Evolutionary conservation across 2,113 vertebrate species (phyloP).

Genomic region (Fulmarus glacialis): DNA sequence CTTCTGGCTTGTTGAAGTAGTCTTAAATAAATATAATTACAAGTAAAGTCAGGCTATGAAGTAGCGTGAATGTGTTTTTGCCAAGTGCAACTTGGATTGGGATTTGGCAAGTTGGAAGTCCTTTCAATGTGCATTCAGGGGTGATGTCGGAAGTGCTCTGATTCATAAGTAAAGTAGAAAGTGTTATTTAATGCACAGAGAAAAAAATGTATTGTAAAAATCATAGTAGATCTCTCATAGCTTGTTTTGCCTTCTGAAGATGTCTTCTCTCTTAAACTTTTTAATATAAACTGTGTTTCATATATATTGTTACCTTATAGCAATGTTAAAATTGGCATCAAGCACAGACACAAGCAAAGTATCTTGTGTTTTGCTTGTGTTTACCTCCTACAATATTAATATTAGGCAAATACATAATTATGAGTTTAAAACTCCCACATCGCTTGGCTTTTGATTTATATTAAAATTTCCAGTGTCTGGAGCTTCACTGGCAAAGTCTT

Average conservation of each 20-base stretch:
- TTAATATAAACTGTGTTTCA: neutral
- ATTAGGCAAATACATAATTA: neutral
- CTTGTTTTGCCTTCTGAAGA: neutral
- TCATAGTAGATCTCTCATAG: neutral
- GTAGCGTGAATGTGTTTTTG: neutral
- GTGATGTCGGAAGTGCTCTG: neutral
- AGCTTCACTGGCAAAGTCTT: neutral
- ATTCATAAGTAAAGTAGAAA: neutral
- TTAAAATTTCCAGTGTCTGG: neutral
- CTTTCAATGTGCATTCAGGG: neutral
- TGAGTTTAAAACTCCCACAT: neutral
- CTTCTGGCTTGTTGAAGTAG: neutral
- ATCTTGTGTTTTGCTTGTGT: neutral
- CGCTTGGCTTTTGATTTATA: constrained; percentile 11
- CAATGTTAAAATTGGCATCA: neutral
- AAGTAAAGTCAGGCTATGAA: neutral
- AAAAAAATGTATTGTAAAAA: neutral
- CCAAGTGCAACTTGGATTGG: neutral
- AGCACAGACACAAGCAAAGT: neutral
- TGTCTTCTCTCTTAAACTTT: neutral
- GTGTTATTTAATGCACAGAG: neutral
- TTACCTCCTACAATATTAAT: neutral
- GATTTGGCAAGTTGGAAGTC: neutral
- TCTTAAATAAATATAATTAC: neutral
- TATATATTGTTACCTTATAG: neutral